Evolutionary conservation across 2,797 vertebrate species (phyloP), one percentile per base, ranked within the genome.

Genomic region (Manis javanica): DNA sequence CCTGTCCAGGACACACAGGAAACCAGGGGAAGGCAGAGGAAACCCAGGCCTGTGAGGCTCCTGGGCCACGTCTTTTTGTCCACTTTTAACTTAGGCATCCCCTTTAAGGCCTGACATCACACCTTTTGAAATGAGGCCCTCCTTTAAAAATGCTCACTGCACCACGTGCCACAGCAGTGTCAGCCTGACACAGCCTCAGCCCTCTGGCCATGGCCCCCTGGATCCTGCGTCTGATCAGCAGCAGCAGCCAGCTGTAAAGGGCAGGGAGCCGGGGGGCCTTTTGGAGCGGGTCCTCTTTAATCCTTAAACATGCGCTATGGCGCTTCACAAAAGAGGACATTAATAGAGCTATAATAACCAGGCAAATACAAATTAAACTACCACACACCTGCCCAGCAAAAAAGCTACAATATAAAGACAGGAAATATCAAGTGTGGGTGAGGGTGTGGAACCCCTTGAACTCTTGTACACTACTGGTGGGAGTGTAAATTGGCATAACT

Each of bases 151-250:
- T n/a, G 61, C 23, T 71, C 15, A 7, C 5, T 29, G 88, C 14
- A 16, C 66, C 68, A 34, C 1, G 0, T 3, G 23, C 61, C 9
- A 3, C 1, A 34, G 14, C 2, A 0, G 7, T 21, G 10, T 34
- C 69, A 39, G 12, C 15, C 42, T 49, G 91, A 88, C 21, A 16
- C 7, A 88, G 31, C n/a, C 19, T 79, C 78, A 46, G 5, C 55
- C 74, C 37, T 66, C 8, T 37, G 46, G 68, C 29, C 3, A 8
- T 21, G 46, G 46, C 63, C 34, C 31, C 49, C 64, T 8, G 39
- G 59, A 82, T 2, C 46, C 85, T 2, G 9, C 63, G 4, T 57
- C 26, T 8, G 37, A 64, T 57, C 57, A 51, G 61, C 79, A 15
- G 37, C 14, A 21, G 29, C 1, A 2, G 46, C n/a, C 42, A 49